Evolutionary conservation across 1,140 invertebrate genomes (phyloP), one percentile per base, ranked within the genome.

Genomic region (Onthophagus taurus): DNA sequence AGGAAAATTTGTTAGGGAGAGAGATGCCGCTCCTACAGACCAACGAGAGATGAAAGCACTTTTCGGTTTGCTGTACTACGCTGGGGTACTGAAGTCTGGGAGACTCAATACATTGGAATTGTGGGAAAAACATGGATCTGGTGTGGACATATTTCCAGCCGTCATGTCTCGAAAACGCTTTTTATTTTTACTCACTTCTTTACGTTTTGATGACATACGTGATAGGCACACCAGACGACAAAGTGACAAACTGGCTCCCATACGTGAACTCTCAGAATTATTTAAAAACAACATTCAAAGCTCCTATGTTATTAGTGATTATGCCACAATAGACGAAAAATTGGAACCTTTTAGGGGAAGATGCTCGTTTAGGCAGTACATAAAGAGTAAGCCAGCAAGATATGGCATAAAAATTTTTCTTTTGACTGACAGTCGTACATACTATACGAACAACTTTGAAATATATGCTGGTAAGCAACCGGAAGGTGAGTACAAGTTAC

Each of bases 251-350:
- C 45, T 67, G 12, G 64, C 65, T 36, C 53, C 59, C 5, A 58
- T 67, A 23, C 34, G 60, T 24, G 47, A 60, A 31, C n/a, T 66
- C 7, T 67, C 61, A 49, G 54, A 65, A 38, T 24, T 35, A 6
- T 62, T 69, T 44, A 51, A 59, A 9, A 5, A 48, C 6, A 63
- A 57, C 3, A 66, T 58, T 49, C 44, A 61, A 31, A 53, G 59
- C 61, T 57, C 51, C 2, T 65, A 61, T 39, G 48, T 48, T 19
- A 38, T 53, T 12, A 45, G 47, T 34, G 53, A 60, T 44, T 55
- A 54, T 13, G 47, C 60, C 8, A 64, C 57, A 7, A 57, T 68
- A 20, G 66, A 71, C 47, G 63, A 71, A 41, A 46, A 21, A 36
- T 33, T 46, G 35, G 23, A 41, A 29, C 16, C 44, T 4, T 39